Base-by-base conservation (phyloP, 2,888 invertebrate genomes). In the Tanypteryx hageni region DNA sequence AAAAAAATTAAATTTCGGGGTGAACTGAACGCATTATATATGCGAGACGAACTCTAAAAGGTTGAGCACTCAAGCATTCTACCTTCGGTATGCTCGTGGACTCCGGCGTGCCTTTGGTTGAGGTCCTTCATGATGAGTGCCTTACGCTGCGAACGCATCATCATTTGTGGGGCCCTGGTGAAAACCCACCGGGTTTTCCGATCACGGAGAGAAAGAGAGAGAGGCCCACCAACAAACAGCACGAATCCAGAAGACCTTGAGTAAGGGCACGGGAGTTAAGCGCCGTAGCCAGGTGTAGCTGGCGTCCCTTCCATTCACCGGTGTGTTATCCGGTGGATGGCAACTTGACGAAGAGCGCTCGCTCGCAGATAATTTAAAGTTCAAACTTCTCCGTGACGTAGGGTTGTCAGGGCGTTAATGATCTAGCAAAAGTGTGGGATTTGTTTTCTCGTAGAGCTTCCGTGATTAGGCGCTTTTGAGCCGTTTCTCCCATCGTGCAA, bases 191-290 rank as follows among this genome's bases (percentile, higher is more conserved):
- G 89, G 89, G 89, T 64, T 89, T 89, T 31, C 89, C 89, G 31
- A 31, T 27, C 27, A 85, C 27, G 85, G 16, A 44, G 44, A 56
- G 81, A 11, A 31, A 7, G 10, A 57, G 83, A n/a, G 44, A 61
- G 59, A 31, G 31, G 61, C 14, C 86, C n/a, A 44, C 61, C 44
- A 44, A 44, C 44, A 5, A n/a, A n/a, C n/a, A n/a, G n/a, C 86
- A 59, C 31, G 61, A 59, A 86, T 61, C 86, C 86, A 64, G 64
- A 68, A 89, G 89, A 89, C 89, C 89, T 89, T 89, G 89, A 89
- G 59, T 86, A 61, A 86, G 86, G 86, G 61, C 86, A 64, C 31
- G 22, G 68, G 68, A 68, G 68, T 68, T 31, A 86, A 27, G 13
- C 64, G 44, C 11, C 64, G 59, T 64, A 22, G 64, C 86, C 86